Base-by-base conservation (phyloP, 37 sponge, comb jelly and placozoan genomes). In the Cladorhizidae sp. region DNA sequence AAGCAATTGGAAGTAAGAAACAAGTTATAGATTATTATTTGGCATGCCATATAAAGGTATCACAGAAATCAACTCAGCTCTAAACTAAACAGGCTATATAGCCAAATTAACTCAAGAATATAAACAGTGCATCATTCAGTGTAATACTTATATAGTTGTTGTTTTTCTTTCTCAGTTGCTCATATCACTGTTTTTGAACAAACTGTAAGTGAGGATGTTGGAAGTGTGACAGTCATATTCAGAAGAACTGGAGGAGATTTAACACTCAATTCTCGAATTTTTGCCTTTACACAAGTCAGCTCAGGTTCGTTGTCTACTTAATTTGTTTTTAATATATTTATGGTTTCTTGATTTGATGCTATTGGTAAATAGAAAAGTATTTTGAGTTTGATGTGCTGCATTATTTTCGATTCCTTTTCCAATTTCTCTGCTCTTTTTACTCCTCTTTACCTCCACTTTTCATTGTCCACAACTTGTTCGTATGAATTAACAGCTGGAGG, bases 1-100 rank as follows among this genome's bases (percentile, higher is more conserved):
- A 70, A 54, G 85, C 84, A 64, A 39, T 89, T 45, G 64, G 61
- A 33, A 18, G 61, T 81, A 55, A 40, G n/a, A 40, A 71, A 43
- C 41, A 3, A 40, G 14, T 71, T 14, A 12, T 28, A 54, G 17
- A 20, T 54, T 17, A 54, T 54, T 54, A 54, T 20, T 17, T 20
- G 55, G 55, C 55, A 54, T 20, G 55, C 55, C 55, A 54, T 54
- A 12, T 54, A 54, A 54, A 20, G 17, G 17, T 12, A 54, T 20
- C 17, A 54, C 55, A 20, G 12, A 54, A 54, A 54, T 12, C 17
- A 20, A 17, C 17, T 54, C 17, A 54, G 55, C 17, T 54, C 17
- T n/a, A n/a, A n/a, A 54, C 17, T 54, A 12, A 54, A 20, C 17
- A 54, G 17, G 17, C 17, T 54, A 20, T n/a, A n/a, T n/a, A n/a